Percentiles rank a stretch among this genome's conserved stretches.
Conservation (phyloP, 2,113 vertebrate species). For the Ranitomeya variabilis region DNA sequence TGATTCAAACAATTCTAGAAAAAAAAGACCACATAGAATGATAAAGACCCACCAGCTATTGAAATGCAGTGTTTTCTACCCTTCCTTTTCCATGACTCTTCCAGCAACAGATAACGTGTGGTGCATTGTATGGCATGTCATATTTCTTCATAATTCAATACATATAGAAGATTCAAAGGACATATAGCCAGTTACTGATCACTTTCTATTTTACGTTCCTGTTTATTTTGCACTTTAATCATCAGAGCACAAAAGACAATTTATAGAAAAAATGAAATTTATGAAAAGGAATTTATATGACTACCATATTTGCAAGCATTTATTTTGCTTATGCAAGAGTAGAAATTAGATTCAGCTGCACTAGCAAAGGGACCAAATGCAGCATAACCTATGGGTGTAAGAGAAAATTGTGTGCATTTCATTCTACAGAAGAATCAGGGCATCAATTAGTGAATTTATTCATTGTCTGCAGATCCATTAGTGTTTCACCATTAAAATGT, state of each 20-base stretch:
- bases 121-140: slow-evolving; percentile 38
- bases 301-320: slow-evolving; percentile 34
- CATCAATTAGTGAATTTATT: slow-evolving; percentile 57
- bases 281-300: not conserved
- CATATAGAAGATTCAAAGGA: slow-evolving; percentile 44
- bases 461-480: slow-evolving; percentile 54
- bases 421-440: slow-evolving; percentile 52
- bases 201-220: slow-evolving; percentile 2
- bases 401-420: slow-evolving; percentile 40
- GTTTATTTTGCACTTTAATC: slow-evolving; percentile 45
- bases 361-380: slow-evolving; percentile 49
- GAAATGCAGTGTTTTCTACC: slow-evolving; percentile 5
- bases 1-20: not conserved
- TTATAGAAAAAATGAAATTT: slow-evolving; percentile 1
- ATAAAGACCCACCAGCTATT: not conserved
- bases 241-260: slow-evolving; percentile 28
- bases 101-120: slow-evolving; percentile 22
- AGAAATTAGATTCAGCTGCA: slow-evolving; percentile 25
- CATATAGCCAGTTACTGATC: slow-evolving; percentile 29
- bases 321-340: slow-evolving; percentile 11
- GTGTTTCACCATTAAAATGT: slow-evolving; percentile 57
- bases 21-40: not conserved
- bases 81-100: slow-evolving; percentile 29
- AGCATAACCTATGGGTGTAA: slow-evolving; percentile 51
- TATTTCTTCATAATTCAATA: slow-evolving; percentile 50